phyloP scores from a whole-genome alignment of 2,113 vertebrate species.

The Phrynocephalus versicolor region DNA sequence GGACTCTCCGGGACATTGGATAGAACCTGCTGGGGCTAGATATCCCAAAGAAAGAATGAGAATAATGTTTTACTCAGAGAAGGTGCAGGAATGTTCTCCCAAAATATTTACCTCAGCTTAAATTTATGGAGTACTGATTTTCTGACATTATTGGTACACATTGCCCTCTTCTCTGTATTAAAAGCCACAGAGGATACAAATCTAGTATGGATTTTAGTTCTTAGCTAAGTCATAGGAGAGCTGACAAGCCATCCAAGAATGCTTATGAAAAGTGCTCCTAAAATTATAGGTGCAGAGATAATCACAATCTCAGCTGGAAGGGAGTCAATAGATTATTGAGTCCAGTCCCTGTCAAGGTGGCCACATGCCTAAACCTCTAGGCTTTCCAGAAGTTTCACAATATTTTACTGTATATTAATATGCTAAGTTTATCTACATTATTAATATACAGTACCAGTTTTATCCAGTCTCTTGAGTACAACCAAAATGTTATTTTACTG shows the following conservation, averaged over 20 bases:
- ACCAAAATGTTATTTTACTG: too few species aligned
- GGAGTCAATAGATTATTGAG: too few species aligned
- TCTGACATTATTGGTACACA: neutral
- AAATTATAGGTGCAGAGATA: neutral
- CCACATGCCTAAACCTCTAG: too few species aligned
- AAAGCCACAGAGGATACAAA: neutral
- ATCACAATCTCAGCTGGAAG: too few species aligned
- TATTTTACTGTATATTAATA: too few species aligned
- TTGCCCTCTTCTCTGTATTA: neutral
- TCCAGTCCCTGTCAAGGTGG: too few species aligned
- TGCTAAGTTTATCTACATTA: too few species aligned
- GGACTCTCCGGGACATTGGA: conserved; percentile 76
- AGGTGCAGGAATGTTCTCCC: too few species aligned
- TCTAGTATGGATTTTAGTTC: neutral
- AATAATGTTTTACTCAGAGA: neutral
- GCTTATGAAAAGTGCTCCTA: neutral
- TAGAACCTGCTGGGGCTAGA: conserved; percentile 87
- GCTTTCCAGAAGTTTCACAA: too few species aligned
- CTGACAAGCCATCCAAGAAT: too few species aligned
- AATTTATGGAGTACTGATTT: neutral
- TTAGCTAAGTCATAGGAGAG: neutral
- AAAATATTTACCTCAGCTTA: neutral
- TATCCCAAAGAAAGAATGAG: neutral
- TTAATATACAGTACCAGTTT: too few species aligned
- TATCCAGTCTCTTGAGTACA: too few species aligned